A percentile compares a stretch with the other conserved stretches of the same genome.
These are phyloP conservation scores for Augiades crinisus DNA, from an alignment of 2,888 invertebrate species.

Conservation along the genomic window DNA sequence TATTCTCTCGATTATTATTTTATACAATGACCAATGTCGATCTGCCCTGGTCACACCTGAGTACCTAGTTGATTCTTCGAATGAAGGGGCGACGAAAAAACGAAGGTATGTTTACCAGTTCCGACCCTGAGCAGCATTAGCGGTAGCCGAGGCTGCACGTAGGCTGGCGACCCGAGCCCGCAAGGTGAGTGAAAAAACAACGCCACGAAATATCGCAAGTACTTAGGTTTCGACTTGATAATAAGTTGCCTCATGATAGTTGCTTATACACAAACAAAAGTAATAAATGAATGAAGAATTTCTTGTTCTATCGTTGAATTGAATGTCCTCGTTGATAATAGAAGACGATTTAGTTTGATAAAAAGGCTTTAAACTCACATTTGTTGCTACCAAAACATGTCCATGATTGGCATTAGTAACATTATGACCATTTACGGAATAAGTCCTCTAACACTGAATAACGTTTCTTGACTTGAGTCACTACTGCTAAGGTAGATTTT, in stretches of 20 bases:
- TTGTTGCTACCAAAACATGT: too few species aligned
- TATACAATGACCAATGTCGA: too few species aligned
- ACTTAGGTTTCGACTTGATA: conserved; percentile 6
- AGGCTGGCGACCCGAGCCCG: conserved; percentile 39
- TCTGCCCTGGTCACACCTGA: conserved; percentile 1
- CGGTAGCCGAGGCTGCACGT: conserved; percentile 71
- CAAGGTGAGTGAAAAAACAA: conserved; percentile 55
- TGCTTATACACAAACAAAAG: background rate
- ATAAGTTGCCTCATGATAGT: conserved; percentile 13
- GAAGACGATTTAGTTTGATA: too few species aligned
- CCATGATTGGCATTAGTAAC: too few species aligned
- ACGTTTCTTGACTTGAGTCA: too few species aligned
- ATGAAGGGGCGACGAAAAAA: conserved; percentile 33
- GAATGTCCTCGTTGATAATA: too few species aligned
- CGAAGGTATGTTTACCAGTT: conserved; percentile 33
- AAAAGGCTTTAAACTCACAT: too few species aligned
- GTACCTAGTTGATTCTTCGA: conserved; percentile 23
- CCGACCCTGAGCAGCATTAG: conserved; percentile 65
- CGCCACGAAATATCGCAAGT: conserved; percentile 41
- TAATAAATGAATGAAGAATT: background rate
- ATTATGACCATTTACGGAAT: too few species aligned
- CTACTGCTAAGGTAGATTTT: too few species aligned
- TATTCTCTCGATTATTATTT: too few species aligned
- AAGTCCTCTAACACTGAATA: too few species aligned
- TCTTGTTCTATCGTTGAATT: too few species aligned